Evolutionary conservation across 2,113 vertebrate genomes (phyloP).

Genomic region (Lathamus discolor): DNA sequence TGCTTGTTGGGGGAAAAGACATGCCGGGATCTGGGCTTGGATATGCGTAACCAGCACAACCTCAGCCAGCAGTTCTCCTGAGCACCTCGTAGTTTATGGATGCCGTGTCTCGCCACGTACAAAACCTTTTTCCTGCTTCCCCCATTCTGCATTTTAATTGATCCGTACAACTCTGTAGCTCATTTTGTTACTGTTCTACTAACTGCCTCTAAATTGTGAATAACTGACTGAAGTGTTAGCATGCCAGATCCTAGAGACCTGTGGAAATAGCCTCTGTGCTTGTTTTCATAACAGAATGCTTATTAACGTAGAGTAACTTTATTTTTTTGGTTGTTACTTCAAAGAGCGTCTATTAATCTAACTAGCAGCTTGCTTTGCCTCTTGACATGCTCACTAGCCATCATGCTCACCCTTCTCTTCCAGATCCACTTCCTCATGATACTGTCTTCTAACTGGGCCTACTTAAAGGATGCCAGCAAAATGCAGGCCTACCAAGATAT

Average conservation of each 20-base stretch:
- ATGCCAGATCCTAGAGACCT: conserved; percentile 61
- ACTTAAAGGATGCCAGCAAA: conserved; percentile 99
- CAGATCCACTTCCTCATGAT: conserved; percentile 99
- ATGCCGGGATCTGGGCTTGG: conserved; percentile 24
- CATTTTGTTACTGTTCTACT: conserved; percentile 65
- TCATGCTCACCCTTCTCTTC: conserved; percentile 98
- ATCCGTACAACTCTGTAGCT: conserved; percentile 40
- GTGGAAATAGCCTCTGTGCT: conserved; percentile 55
- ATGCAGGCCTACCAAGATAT: conserved; percentile 98
- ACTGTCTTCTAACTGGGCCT: conserved; percentile 99
- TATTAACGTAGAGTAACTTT: conserved; percentile 73
- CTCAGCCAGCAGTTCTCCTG: conserved; percentile 16
- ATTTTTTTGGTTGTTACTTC: conserved; percentile 9
- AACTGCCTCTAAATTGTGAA: conserved; percentile 70
- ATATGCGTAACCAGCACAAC: not conserved
- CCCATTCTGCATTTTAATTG: conserved; percentile 56
- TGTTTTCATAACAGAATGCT: conserved; percentile 57
- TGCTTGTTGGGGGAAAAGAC: conserved; percentile 45
- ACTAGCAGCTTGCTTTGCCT: conserved; percentile 92
- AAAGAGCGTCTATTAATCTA: conserved; percentile 77
- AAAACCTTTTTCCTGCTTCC: conserved; percentile 19
- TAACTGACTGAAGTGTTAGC: conserved; percentile 66
- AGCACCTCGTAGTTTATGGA: conserved; percentile 42
- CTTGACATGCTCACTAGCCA: conserved; percentile 95
- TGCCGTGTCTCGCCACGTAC: not conserved